Evolutionary conservation across 2,113 vertebrate species (phyloP).

Genomic region (Rhinolophus sinicus): DNA sequence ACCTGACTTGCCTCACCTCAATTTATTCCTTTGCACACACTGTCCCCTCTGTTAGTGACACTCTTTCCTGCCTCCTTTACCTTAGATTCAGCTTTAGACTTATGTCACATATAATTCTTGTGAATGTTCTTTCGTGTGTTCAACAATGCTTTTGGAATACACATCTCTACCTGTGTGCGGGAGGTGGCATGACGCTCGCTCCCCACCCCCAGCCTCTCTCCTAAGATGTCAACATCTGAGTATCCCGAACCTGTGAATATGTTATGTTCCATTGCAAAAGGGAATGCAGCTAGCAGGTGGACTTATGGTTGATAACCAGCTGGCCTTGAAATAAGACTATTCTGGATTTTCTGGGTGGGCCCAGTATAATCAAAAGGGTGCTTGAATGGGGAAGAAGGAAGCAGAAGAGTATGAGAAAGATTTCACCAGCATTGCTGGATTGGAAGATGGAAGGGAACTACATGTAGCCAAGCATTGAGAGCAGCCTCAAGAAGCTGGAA

Average conservation of each 20-base stretch:
- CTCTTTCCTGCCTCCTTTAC: neutral
- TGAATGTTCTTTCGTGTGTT: neutral
- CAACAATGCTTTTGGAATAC: neutral
- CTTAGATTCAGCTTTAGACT: neutral
- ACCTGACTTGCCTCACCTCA: neutral
- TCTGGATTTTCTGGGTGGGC: neutral
- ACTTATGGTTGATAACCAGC: neutral
- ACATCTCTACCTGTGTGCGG: neutral
- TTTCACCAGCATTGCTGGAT: neutral
- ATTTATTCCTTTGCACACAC: neutral
- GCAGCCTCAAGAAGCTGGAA: neutral
- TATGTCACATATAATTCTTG: neutral
- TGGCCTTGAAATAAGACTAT: neutral
- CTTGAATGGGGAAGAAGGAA: neutral
- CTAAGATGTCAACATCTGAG: neutral
- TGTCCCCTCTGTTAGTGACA: neutral
- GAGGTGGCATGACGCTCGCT: neutral
- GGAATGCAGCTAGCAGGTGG: neutral
- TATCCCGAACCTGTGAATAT: neutral
- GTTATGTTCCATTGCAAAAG: neutral
- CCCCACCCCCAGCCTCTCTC: too few species aligned
- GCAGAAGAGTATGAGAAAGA: neutral
- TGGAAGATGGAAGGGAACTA: neutral
- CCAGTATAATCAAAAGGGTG: neutral
- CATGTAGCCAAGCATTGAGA: neutral